phyloP scores from a whole-genome alignment of 2,888 invertebrate species.

The Eueremaeus valkanovi region DNA sequence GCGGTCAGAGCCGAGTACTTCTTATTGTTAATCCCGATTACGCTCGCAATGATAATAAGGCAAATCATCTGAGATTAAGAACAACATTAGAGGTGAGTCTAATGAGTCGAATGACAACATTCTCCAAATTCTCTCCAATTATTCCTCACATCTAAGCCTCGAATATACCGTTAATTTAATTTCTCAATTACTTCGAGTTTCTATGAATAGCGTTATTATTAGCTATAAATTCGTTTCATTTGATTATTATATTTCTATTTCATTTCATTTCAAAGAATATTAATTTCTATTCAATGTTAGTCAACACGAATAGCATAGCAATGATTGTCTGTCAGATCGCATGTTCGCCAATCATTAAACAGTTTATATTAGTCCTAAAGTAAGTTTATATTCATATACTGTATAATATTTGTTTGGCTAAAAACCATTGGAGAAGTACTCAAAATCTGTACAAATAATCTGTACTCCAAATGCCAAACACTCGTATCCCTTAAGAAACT shows the following conservation, averaged over 20 bases:
- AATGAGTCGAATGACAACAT: not conserved
- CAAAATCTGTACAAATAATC: conserved; percentile 1
- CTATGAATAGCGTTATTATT: no score
- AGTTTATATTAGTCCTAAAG: conserved; percentile 15
- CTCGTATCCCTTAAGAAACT: not conserved
- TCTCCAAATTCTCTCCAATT: no score
- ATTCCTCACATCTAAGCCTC: no score
- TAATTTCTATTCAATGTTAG: no score
- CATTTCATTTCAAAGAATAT: no score
- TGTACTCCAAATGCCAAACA: not conserved
- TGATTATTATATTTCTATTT: no score
- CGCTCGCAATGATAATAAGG: not conserved
- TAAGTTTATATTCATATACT: not conserved
- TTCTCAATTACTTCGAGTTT: no score
- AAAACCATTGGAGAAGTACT: conserved; percentile 6
- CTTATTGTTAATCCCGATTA: not conserved
- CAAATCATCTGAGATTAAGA: not conserved
- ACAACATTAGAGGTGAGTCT: conserved; percentile 15
- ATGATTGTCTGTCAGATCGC: not conserved
- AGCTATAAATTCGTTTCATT: no score
- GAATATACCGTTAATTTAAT: no score
- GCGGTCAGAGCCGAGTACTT: not conserved
- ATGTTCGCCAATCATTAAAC: conserved; percentile 8
- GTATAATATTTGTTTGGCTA: conserved; percentile 23
- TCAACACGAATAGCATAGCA: no score